phyloP scores from a whole-genome alignment of 2,113 vertebrate species.

The Oncorhynchus keta region DNA sequence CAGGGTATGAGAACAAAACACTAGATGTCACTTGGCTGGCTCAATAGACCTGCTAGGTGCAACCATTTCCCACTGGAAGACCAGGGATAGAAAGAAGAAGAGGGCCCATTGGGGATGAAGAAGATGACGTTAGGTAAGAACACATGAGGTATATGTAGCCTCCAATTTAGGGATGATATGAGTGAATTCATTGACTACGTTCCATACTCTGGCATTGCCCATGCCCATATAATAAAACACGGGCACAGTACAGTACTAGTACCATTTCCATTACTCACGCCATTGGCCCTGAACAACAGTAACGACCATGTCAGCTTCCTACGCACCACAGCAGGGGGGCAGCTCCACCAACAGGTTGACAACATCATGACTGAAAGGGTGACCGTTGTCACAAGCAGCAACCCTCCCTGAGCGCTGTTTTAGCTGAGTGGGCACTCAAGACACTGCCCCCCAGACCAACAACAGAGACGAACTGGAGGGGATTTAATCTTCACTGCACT shows the following conservation, averaged over 20 bases:
- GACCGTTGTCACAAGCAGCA: slow-evolving; percentile 27
- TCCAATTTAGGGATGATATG: too few relatives aligned
- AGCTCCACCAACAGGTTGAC: slow-evolving; percentile 19
- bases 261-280: not conserved
- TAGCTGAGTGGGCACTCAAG: slow-evolving; percentile 3
- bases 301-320: slow-evolving; percentile 49
- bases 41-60: too few relatives aligned
- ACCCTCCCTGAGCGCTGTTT: not conserved
- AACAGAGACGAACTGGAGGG: not conserved
- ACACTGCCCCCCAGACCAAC: slow-evolving; percentile 26
- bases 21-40: too few relatives aligned
- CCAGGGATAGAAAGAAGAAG: too few relatives aligned
- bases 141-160: too few relatives aligned
- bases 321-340: slow-evolving; percentile 6
- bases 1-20: too few relatives aligned
- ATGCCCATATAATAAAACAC: too few relatives aligned
- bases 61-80: too few relatives aligned
- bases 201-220: too few relatives aligned
- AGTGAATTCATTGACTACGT: too few relatives aligned
- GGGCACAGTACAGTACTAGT: not conserved
- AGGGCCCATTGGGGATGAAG: too few relatives aligned
- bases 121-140: too few relatives aligned
- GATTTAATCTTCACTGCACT: not conserved
- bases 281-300: not conserved
- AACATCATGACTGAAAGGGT: slow-evolving; percentile 50